These are phyloP conservation scores for Cepaea nemoralis DNA, from an alignment of 1,140 invertebrate species.

Conservation along the genomic window DNA sequence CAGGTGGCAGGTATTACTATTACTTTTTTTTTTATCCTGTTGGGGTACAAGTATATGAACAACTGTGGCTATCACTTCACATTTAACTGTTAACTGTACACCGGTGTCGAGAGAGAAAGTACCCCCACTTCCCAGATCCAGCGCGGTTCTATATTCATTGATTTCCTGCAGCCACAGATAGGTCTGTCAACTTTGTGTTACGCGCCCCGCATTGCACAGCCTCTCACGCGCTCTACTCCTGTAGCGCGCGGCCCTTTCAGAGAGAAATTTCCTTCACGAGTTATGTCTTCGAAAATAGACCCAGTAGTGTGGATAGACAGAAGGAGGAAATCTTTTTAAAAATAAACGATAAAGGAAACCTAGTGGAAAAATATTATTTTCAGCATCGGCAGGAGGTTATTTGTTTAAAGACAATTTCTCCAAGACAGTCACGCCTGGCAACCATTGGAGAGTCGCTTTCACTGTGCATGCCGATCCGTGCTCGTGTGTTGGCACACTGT, in stretches of 20 bases:
- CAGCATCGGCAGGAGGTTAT: no score
- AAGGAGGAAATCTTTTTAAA: background rate
- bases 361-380: no score
- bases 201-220: background rate
- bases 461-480: no score
- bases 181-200: background rate
- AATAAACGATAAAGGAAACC: no score
- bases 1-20: no score
- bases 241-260: constrained; percentile 8
- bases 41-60: no score
- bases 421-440: no score
- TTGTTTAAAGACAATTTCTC: no score
- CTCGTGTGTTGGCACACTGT: no score
- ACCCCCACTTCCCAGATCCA: background rate
- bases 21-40: no score
- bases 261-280: background rate
- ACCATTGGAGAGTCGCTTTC: no score
- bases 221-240: constrained; percentile 1
- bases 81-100: background rate
- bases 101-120: background rate
- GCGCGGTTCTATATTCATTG: background rate
- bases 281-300: background rate
- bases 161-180: background rate
- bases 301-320: background rate
- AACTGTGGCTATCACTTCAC: no score